Evolutionary conservation across 2,888 invertebrate species (phyloP), one percentile per base, ranked within the genome.

Genomic region (Lasioglossum calceatum): DNA sequence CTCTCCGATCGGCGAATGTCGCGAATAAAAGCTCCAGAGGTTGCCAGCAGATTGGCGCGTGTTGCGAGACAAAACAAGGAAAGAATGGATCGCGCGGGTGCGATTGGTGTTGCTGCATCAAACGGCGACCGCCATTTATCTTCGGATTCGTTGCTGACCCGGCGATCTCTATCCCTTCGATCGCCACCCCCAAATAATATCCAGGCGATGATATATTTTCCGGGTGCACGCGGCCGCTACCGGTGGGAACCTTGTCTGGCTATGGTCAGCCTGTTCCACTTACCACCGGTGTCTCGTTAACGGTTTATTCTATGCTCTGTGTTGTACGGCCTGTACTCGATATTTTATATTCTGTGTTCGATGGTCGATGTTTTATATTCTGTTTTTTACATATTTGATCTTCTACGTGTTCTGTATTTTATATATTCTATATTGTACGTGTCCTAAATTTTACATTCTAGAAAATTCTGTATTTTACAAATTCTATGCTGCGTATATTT

Each of bases 1-100:
- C 83, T 83, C 44, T 32, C 36, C 85, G 85, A 79, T 83, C 83
- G 42, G 79, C 72, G 14, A 79, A 23, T 79, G 83, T 79, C 83
- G 83, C 72, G 85, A 72, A 79, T 79, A 79, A 85, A 79, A 85
- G 79, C 83, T 76, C 23, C 83, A 54, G 72, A 79, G 75, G 42
- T 36, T 39, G 47, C 71, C 71, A 39, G n/a, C 78, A 72, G 82
- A 82, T 85, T 85, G 82, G 67, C 58, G 61, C 16, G 58, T 27
- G 58, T 32, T 39, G 16, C 64, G 36, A 67, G 16, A 4, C 42
- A 32, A 50, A 75, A 71, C 16, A 50, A 39, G 27, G n/a, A 32
- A 0, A n/a, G 27, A 0, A 44, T 54, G 14, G 19, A n/a, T 2
- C 19, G 14, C 32, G 32, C 16, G 19, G 27, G 64, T 54, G 1